A percentile compares a stretch with the other conserved stretches of the same genome.
phyloP scores from a whole-genome alignment of 2,113 vertebrate species.

The Accipiter cooperii region DNA sequence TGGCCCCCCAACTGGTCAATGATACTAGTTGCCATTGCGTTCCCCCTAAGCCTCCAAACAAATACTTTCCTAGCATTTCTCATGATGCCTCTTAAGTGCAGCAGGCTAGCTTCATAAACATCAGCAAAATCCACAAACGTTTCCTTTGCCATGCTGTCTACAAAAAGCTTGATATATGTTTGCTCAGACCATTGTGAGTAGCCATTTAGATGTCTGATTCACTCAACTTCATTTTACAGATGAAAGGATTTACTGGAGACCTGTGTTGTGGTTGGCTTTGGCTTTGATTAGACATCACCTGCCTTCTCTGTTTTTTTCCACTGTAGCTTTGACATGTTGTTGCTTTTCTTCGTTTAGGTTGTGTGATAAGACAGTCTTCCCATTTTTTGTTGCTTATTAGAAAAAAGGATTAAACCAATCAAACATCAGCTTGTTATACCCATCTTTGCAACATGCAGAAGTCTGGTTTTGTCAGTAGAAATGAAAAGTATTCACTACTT shows the following conservation, averaged over 20 bases:
- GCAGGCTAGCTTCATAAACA: neutral
- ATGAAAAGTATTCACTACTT: neutral
- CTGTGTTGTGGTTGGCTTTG: neutral
- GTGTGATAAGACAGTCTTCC: neutral
- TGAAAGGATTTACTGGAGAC: neutral
- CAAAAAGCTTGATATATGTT: accelerated
- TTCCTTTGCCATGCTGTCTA: neutral
- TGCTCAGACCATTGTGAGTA: neutral
- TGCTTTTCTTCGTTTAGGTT: neutral
- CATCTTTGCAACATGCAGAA: neutral
- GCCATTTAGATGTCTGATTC: neutral
- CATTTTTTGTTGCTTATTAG: neutral
- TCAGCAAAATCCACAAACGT: neutral
- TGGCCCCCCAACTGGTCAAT: neutral
- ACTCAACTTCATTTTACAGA: neutral
- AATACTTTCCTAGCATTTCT: neutral
- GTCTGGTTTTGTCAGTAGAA: neutral
- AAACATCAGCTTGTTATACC: neutral
- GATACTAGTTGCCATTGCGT: neutral
- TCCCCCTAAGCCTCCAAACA: neutral
- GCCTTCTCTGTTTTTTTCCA: neutral
- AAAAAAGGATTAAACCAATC: neutral
- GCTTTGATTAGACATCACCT: neutral
- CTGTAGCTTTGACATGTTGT: neutral
- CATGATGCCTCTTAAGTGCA: neutral